Evolutionary conservation across 2,888 invertebrate genomes (phyloP), one percentile per base, ranked within the genome.

Genomic region (Dicranocentrus wangi): DNA sequence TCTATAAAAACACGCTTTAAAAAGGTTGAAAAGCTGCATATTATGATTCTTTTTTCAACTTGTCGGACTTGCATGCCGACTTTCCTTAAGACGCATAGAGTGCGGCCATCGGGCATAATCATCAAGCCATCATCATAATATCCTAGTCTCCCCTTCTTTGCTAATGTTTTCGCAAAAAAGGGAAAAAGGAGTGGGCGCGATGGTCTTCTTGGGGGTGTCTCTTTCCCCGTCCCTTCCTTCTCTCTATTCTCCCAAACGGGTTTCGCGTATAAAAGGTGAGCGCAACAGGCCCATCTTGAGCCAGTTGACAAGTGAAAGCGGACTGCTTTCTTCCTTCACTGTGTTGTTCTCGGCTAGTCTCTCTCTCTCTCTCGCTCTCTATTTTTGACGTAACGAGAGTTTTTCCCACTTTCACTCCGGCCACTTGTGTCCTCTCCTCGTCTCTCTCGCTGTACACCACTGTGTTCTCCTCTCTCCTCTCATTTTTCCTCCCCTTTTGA

Each of bases 201-300:
- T 17, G 25, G 15, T n/a, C n/a, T n/a, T n/a, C n/a, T 2, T 61
- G 53, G 73, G 73, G 73, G 73, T 73, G 73, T 73, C 58, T 27
- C 28, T 1, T 32, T 28, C 21, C 1, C 25, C 15, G 10, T 17
- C 55, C 55, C 25, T 25, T 17, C 28, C 8, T n/a, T 60, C 17
- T 42, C 19, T n/a, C n/a, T n/a, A n/a, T n/a, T n/a, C n/a, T n/a
- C n/a, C n/a, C n/a, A n/a, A n/a, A n/a, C n/a, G n/a, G n/a, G n/a
- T n/a, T n/a, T n/a, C n/a, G n/a, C n/a, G 27, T 76, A 82, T 84
- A 84, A 82, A 82, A 82, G 75, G 79, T 15, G 61, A 68, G 55
- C 81, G 84, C 84, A 84, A 84, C 84, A 84, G 84, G 84, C 77
- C 77, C 53, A 25, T 8, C 32, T 39, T 17, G 21, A 63, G 43